A percentile compares a stretch with the other conserved stretches of the same genome.
phyloP scores from a whole-genome alignment of 2,888 invertebrate species.

The Erebia epiphron region DNA sequence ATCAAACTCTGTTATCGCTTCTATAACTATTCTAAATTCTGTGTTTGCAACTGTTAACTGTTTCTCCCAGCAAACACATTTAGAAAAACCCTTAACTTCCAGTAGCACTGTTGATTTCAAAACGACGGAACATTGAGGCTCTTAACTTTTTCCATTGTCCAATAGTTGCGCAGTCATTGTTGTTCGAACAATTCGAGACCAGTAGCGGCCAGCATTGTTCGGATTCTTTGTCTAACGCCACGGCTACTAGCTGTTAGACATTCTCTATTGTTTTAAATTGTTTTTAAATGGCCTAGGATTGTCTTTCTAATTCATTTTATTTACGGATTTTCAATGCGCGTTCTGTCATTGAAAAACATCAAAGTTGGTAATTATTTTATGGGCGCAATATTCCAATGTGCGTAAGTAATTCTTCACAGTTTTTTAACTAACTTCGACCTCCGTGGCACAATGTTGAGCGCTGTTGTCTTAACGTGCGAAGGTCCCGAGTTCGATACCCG shows the following conservation, averaged over 20 bases:
- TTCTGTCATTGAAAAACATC: background rate
- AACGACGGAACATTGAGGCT: slow-evolving; percentile 14
- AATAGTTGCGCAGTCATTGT: slow-evolving; percentile 37
- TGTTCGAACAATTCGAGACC: slow-evolving; percentile 21
- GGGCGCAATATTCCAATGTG: background rate
- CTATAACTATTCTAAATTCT: background rate
- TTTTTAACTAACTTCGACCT: too few species aligned
- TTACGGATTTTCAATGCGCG: background rate
- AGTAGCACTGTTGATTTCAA: slow-evolving; percentile 18
- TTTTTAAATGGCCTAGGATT: slow-evolving; percentile 10
- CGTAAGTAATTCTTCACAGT: background rate
- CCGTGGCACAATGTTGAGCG: too few species aligned
- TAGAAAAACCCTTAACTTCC: slow-evolving; percentile 5
- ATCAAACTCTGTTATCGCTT: too few species aligned
- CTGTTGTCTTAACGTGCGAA: too few species aligned
- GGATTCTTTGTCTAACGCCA: slow-evolving; percentile 29
- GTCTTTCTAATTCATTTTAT: background rate
- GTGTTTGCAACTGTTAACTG: background rate
- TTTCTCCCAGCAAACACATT: background rate
- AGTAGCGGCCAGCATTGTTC: slow-evolving; percentile 37
- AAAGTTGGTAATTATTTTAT: background rate
- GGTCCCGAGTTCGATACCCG: too few species aligned
- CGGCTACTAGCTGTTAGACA: slow-evolving; percentile 25
- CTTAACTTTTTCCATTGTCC: slow-evolving; percentile 27
- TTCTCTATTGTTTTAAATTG: slow-evolving; percentile 26